Conservation (phyloP, 1,140 invertebrate species). For the Danaus melanippus region DNA sequence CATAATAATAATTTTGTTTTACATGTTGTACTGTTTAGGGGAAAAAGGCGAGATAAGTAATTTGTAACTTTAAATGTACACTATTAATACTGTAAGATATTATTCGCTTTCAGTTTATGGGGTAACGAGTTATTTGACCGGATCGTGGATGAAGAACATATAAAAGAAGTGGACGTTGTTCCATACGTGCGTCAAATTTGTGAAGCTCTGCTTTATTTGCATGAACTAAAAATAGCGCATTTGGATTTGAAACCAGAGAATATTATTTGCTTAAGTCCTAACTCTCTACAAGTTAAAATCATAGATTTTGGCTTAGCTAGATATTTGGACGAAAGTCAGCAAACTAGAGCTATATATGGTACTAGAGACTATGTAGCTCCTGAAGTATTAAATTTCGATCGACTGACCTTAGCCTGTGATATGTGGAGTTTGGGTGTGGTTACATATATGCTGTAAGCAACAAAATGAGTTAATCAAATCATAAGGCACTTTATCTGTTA, state of each 20-base stretch:
- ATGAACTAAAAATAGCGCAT: conserved; percentile 87
- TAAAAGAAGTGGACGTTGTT: conserved; percentile 91
- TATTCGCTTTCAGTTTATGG: conserved; percentile 78
- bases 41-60: no score
- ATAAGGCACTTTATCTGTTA: background rate
- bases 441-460: conserved; percentile 92
- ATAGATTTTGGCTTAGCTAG: conserved; percentile 94
- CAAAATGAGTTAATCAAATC: background rate
- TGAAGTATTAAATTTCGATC: conserved; percentile 94
- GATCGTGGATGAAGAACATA: conserved; percentile 93
- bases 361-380: conserved; percentile 96
- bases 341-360: conserved; percentile 87
- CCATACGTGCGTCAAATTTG: conserved; percentile 94
- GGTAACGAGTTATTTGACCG: conserved; percentile 94
- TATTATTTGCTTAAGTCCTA: conserved; percentile 89
- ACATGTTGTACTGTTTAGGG: no score
- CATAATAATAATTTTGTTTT: no score
- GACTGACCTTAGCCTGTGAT: conserved; percentile 87
- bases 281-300: conserved; percentile 86
- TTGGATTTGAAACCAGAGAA: conserved; percentile 96
- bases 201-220: conserved; percentile 92
- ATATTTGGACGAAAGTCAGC: conserved; percentile 76
- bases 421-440: conserved; percentile 96
- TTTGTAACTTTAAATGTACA: background rate
- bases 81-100: background rate